Evolutionary conservation across 2,113 vertebrate genomes (phyloP), one percentile per base, ranked within the genome.

Genomic region (Chionodraco myersi): DNA sequence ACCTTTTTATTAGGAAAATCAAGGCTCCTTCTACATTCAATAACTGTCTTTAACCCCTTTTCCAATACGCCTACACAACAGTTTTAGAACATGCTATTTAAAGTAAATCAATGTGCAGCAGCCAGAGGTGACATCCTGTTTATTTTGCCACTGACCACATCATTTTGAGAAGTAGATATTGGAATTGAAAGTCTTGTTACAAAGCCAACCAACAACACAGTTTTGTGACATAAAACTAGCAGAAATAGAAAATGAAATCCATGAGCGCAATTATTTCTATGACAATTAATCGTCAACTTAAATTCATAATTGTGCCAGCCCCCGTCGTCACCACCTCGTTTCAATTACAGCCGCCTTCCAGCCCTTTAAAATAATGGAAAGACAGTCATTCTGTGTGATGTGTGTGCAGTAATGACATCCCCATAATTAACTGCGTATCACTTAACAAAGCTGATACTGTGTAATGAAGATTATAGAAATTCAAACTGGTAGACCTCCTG

Each of bases 401-500:
- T 80, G 73, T 77, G 70, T 61, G 80, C 30, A 44, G 68, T 82
- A 77, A 86, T 80, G 75, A 65, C 82, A 85, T 77, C 70, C 69
- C 70, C 53, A 57, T 81, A 90, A 89, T 90, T 82, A 89, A 83
- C 72, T 84, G 81, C 58, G 85, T 80, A 82, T 87, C 86, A 86
- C 69, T 84, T 83, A 70, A 83, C 75, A 86, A 87, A 78, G 83
- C 84, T 60, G 57, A 80, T 84, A 36, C 71, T 65, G 79, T 77
- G 57, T 74, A 82, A 81, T 85, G 70, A 78, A 85, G 70, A 86
- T 84, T 88, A 71, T 62, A 75, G 44, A 71, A 72, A 75, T 69
- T 83, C 60, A 34, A 57, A 74, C 49, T 54, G 54, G 52, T 34
- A 60, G 82, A 80, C 65, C 71, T 77, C 53, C 74, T 73, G 71